Evolutionary conservation across 2,888 invertebrate species (phyloP).

Genomic region (Hanleya hanleyi): DNA sequence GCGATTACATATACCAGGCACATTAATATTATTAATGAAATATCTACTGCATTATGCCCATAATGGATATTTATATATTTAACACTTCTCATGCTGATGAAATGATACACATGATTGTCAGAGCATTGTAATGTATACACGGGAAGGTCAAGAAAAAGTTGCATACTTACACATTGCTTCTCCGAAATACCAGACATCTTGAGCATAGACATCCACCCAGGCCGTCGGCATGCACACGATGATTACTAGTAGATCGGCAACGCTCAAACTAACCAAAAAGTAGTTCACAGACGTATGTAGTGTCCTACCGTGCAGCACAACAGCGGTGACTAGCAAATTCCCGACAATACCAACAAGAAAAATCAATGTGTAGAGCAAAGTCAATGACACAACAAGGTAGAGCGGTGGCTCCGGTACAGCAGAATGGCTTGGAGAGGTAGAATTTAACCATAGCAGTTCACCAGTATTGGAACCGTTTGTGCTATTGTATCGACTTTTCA

Average conservation of each 20-base stretch:
- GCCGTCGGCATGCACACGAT: slow-evolving; percentile 51
- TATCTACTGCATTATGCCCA: too few relatives aligned
- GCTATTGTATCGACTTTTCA: too few relatives aligned
- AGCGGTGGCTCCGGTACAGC: slow-evolving; percentile 40
- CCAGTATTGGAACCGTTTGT: too few relatives aligned
- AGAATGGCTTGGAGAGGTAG: too few relatives aligned
- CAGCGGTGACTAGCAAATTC: slow-evolving; percentile 42
- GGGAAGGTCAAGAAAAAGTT: too few relatives aligned
- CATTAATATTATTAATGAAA: too few relatives aligned
- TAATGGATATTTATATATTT: too few relatives aligned
- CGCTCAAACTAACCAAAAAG: slow-evolving; percentile 46
- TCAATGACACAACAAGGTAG: slow-evolving; percentile 40
- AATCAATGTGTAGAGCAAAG: slow-evolving; percentile 42
- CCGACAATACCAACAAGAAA: slow-evolving; percentile 48
- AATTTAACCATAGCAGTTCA: too few relatives aligned
- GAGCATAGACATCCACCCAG: slow-evolving; percentile 45
- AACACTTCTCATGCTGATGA: too few relatives aligned
- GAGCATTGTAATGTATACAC: too few relatives aligned
- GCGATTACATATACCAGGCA: too few relatives aligned
- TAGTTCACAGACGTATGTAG: slow-evolving; percentile 46
- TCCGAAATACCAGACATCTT: slow-evolving; percentile 52
- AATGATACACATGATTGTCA: too few relatives aligned
- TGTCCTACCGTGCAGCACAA: slow-evolving; percentile 35
- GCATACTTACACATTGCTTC: slow-evolving; percentile 51
- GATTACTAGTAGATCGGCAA: slow-evolving; percentile 50